Evolutionary conservation across 2,113 vertebrate genomes (phyloP), one percentile per base, ranked within the genome.

Genomic region (Peucedramus taeniatus): DNA sequence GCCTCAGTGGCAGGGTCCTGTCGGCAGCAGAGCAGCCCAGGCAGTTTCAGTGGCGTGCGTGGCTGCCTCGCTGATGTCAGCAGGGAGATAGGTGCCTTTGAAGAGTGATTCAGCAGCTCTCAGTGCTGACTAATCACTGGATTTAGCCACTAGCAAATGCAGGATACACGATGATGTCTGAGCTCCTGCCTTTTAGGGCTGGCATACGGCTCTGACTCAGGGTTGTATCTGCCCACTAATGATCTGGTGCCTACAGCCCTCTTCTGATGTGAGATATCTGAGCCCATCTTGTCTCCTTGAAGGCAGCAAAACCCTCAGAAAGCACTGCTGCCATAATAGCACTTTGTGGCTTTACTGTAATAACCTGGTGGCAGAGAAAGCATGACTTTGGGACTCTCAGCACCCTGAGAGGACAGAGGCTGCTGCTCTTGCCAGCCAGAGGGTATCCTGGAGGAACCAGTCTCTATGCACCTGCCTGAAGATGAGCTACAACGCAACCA

Each of bases 81-180:
- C 96, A 94, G 93, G 94, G 94, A 92, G 93, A 92, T 96, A 97
- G 96, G 95, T 97, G 96, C 95, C 96, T 97, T 97, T 97, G 95
- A 95, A 93, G 96, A 96, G 91, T 97, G 96, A 97, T 95, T 97
- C 96, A 97, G 96, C 96, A 97, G 94, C 96, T 96, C 95, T 95
- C 60, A 0, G 79, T 97, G 96, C 96, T 97, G 96, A 97, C 96
- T 97, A 97, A 97, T 97, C 96, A 94, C 93, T 96, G 10, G 89
- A 91, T 96, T 96, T 94, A 95, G 95, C 96, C 96, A 95, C 96
- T 96, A 95, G 94, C 93, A 90, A 96, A 94, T 83, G 96, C 94
- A 91, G 59, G 96, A 89, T 94, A 63, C 89, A 86, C 31, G 2
- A 79, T 94, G 94, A 94, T 95, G 96, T 49, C 94, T 94, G 89